Conservation (phyloP, 2,888 invertebrate genomes). For the Macrophya alboannulata region DNA sequence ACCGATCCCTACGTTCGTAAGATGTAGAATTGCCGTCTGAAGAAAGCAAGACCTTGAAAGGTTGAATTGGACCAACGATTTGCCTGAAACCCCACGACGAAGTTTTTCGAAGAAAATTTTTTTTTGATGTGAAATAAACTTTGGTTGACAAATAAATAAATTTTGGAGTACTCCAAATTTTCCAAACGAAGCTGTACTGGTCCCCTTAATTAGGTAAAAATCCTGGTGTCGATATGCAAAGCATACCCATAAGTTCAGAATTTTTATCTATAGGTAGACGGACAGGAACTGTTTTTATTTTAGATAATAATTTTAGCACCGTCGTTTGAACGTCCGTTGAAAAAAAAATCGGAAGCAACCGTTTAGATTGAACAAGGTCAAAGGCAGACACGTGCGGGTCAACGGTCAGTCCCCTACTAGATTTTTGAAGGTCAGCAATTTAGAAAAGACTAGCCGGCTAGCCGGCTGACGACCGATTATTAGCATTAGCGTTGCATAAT, state of each 20-base stretch:
- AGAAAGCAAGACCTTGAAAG: too few species aligned
- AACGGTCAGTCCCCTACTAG: conserved; percentile 51
- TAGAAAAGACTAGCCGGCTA: conserved; percentile 53
- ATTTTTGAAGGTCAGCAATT: conserved; percentile 49
- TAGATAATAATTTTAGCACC: neutral
- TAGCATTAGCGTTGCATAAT: conserved; percentile 52
- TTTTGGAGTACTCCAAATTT: too few species aligned
- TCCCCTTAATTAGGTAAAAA: too few species aligned
- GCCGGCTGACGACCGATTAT: conserved; percentile 51
- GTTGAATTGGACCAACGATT: too few species aligned
- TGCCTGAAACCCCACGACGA: too few species aligned
- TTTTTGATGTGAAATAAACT: too few species aligned
- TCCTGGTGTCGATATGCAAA: too few species aligned
- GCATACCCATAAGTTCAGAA: neutral
- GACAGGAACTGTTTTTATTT: conserved; percentile 19
- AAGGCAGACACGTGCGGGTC: conserved; percentile 51
- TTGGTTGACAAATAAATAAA: too few species aligned
- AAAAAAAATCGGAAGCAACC: conserved; percentile 51
- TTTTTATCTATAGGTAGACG: neutral
- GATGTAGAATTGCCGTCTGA: too few species aligned
- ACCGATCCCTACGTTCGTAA: too few species aligned
- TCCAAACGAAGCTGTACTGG: too few species aligned
- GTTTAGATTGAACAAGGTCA: conserved; percentile 50
- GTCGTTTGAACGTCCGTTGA: neutral
- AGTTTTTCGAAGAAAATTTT: too few species aligned